phyloP scores from a whole-genome alignment of 92 coral and sea anemone species.

The Epizoanthus rinbou region DNA sequence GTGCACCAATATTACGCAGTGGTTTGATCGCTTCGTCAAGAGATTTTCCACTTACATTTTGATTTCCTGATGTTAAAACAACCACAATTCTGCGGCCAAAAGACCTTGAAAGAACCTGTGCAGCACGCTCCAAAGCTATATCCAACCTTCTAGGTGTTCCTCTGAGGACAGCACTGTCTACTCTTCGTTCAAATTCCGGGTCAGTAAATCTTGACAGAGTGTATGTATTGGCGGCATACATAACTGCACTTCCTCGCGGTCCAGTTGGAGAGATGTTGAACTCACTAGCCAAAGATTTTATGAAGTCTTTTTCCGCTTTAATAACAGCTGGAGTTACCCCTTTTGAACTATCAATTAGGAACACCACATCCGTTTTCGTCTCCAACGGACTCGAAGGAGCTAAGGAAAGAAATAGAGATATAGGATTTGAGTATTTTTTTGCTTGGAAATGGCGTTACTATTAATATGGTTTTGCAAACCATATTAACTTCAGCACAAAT shows the following conservation, averaged over 20 bases:
- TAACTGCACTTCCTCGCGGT: constrained; percentile 37
- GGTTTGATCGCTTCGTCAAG: constrained; percentile 50
- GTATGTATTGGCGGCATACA: constrained; percentile 40
- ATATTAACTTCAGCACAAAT: neutral
- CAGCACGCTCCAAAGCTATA: constrained; percentile 65
- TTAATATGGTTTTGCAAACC: neutral
- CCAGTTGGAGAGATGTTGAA: constrained; percentile 42
- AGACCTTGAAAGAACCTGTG: constrained; percentile 46
- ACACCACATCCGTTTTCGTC: constrained; percentile 59
- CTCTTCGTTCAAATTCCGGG: constrained; percentile 41
- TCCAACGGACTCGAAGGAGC: constrained; percentile 47
- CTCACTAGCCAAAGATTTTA: constrained; percentile 60
- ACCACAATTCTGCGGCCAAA: constrained; percentile 52
- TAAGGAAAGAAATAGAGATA: neutral
- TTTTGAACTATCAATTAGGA: constrained; percentile 65
- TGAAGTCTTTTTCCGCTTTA: constrained; percentile 49
- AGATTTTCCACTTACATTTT: constrained; percentile 44
- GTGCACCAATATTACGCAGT: constrained; percentile 60
- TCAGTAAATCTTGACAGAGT: constrained; percentile 21
- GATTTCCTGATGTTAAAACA: constrained; percentile 55
- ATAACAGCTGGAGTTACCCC: constrained; percentile 56
- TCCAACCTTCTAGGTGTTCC: constrained; percentile 43
- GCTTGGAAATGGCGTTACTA: neutral
- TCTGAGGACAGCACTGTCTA: constrained; percentile 33
- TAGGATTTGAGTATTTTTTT: neutral